Conservation (phyloP, 92 coral and sea anemone genomes). For the Parazoanthus swiftii region DNA sequence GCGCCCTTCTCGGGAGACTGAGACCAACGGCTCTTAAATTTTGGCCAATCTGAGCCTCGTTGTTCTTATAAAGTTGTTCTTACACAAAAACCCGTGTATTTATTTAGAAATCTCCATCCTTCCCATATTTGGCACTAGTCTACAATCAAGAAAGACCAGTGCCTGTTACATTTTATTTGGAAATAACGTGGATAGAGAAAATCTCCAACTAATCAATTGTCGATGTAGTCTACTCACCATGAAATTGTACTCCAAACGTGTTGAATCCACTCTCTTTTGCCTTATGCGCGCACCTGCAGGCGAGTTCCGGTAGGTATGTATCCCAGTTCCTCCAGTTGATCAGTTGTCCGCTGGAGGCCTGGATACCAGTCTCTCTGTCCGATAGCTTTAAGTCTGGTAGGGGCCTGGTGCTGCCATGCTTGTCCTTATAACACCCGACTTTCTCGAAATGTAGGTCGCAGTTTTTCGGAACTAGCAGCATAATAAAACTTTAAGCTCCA, state of each 20-base stretch:
- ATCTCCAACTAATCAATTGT: no score
- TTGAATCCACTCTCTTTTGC: conserved; percentile 59
- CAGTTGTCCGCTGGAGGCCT: conserved; percentile 51
- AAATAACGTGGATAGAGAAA: no score
- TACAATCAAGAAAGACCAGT: no score
- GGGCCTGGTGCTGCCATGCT: conserved; percentile 56
- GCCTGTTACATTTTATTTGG: no score
- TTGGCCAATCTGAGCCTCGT: no score
- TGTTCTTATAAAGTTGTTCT: no score
- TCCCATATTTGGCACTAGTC: no score
- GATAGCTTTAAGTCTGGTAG: conserved; percentile 71
- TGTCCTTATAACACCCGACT: conserved; percentile 78
- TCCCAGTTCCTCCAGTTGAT: conserved; percentile 95
- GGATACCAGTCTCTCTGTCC: conserved; percentile 59
- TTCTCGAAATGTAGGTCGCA: conserved; percentile 74
- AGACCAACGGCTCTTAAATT: no score
- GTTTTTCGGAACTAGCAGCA: conserved; percentile 45
- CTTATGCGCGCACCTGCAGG: conserved; percentile 81
- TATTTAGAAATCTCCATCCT: no score
- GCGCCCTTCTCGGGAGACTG: no score
- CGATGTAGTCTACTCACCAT: conserved; percentile 54
- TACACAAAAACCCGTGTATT: no score
- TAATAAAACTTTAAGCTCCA: neutral
- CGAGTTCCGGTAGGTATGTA: conserved; percentile 68
- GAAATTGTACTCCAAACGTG: conserved; percentile 83